Conservation (phyloP, 2,888 invertebrate species). For the Aromia moschata region DNA sequence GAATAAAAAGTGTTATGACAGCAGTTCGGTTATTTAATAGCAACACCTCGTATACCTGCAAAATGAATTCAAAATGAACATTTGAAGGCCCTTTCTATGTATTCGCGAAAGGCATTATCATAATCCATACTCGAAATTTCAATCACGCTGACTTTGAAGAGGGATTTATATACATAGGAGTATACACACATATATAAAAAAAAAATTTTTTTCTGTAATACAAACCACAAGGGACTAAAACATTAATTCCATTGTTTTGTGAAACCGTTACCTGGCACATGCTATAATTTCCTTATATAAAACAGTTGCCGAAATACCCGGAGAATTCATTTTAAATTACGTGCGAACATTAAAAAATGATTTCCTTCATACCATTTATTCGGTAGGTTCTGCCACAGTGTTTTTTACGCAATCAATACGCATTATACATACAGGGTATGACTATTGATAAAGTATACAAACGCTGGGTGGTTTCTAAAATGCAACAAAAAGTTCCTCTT, state of each 20-base stretch:
- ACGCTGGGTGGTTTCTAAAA: no score
- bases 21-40: no score
- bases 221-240: neutral
- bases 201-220: neutral
- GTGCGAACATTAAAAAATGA: neutral
- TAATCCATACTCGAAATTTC: neutral
- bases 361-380: neutral
- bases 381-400: no score
- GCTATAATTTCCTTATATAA: neutral
- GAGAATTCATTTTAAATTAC: neutral
- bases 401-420: no score
- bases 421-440: no score
- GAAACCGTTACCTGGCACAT: neutral
- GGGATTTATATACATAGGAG: no score
- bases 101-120: neutral
- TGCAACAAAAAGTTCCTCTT: no score
- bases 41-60: no score
- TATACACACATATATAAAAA: no score
- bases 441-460: no score
- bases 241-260: neutral
- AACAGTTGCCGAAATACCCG: neutral
- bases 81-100: neutral
- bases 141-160: neutral
- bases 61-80: no score
- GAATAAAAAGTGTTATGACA: no score